These are phyloP conservation scores for Trematocara variabile DNA, from an alignment of 2,113 vertebrate genomes.

Conservation along the genomic window DNA sequence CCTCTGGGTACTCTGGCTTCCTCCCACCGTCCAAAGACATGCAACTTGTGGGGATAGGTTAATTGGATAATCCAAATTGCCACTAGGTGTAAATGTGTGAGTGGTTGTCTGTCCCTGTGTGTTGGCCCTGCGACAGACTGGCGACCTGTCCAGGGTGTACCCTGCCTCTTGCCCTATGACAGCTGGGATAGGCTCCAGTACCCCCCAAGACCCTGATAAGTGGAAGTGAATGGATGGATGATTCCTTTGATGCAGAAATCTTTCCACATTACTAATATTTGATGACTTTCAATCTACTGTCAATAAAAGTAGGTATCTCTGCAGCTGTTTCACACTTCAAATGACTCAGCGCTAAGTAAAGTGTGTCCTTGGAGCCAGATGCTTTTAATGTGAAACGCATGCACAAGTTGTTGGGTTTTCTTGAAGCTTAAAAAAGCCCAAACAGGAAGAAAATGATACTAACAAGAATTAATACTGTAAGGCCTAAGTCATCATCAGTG, in stretches of 20 bases:
- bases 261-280: background rate
- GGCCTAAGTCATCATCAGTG: background rate
- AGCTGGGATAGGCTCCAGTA: too few relatives aligned
- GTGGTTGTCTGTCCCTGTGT: too few relatives aligned
- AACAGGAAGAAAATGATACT: background rate
- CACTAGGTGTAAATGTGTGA: too few relatives aligned
- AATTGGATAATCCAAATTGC: too few relatives aligned
- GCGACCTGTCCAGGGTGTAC: too few relatives aligned
- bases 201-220: too few relatives aligned
- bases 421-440: background rate
- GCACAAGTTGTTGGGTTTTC: background rate
- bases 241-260: background rate
- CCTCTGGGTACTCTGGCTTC: too few relatives aligned
- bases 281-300: background rate
- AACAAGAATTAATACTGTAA: background rate
- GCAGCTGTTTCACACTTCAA: background rate
- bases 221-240: too few relatives aligned
- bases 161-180: too few relatives aligned
- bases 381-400: background rate
- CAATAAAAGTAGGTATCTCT: background rate
- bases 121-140: too few relatives aligned
- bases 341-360: background rate
- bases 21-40: too few relatives aligned
- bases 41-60: too few relatives aligned
- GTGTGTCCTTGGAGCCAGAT: background rate